Evolutionary conservation across 2,888 invertebrate species (phyloP), one percentile per base, ranked within the genome.

Genomic region (Autographa gamma): DNA sequence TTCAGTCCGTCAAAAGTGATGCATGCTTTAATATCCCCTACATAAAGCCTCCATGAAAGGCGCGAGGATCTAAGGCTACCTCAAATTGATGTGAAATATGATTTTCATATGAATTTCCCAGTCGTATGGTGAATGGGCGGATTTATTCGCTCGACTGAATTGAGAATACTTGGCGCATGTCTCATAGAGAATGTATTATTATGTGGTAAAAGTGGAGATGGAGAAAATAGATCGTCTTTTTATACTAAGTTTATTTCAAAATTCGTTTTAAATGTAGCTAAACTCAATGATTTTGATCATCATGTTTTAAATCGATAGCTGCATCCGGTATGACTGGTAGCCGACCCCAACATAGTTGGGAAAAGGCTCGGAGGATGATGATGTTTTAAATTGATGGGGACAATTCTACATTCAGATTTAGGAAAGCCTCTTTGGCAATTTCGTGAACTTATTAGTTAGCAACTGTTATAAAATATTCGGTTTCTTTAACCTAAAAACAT

Each of bases 101-200:
- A 88, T 87, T 87, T 83, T 71, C 83, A 84, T 85, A 81, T 82
- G 82, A 85, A 85, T 85, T 81, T 79, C 59, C 67, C 79, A 77
- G 76, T 78, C 83, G 81, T 84, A 80, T 72, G 78, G 67, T 76
- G 76, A 80, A 77, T 82, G 32, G 71, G 56, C 2, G 76, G 75
- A 78, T 76, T 77, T 77, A 72, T 64, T 38, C 56, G 61, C 60
- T 32, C 18, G 32, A 43, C 61, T 62, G 74, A 74, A 80, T 74
- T 70, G 67, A 59, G 59, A 61, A 64, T 43, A 13, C 14, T 52
- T 18, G 70, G 79, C 56, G 14, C 41, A 64, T 73, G 71, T 19
- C 4, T 9, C 11, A 43, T 32, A 60, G 16, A 38, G 34, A 38
- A 41, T 54, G 25, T 4, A 19, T 13, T 56, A 25, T 56, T 56